Conservation (phyloP, 1,140 invertebrate species). For the Calephelis virginiensis region DNA sequence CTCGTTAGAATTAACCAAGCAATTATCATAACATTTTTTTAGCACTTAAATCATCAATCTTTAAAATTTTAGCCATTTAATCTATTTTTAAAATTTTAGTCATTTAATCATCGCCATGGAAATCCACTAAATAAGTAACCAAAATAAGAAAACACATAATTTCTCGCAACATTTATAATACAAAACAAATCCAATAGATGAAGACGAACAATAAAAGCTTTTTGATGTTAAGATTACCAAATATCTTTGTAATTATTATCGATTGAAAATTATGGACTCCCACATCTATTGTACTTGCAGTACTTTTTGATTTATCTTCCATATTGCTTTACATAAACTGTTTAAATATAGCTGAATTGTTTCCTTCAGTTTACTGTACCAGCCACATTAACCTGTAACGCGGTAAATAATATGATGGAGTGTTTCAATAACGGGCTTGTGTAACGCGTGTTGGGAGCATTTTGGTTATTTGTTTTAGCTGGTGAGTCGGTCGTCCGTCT, state of each 20-base stretch:
- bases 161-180: too few relatives aligned
- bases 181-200: too few relatives aligned
- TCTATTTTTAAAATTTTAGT: too few relatives aligned
- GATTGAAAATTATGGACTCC: background rate
- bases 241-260: background rate
- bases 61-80: too few relatives aligned
- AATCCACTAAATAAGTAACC: too few relatives aligned
- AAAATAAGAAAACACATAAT: too few relatives aligned
- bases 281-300: background rate
- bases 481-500: conserved; percentile 53
- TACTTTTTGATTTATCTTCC: conserved; percentile 22
- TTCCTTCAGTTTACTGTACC: conserved; percentile 59
- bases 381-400: conserved; percentile 64
- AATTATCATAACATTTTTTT: too few relatives aligned
- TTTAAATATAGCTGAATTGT: conserved; percentile 63
- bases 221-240: too few relatives aligned
- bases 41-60: too few relatives aligned
- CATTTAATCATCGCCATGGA: too few relatives aligned
- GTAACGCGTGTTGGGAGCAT: conserved; percentile 60
- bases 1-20: too few relatives aligned
- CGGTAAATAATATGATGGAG: conserved; percentile 75
- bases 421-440: conserved; percentile 60
- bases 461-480: conserved; percentile 69
- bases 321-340: conserved; percentile 32
- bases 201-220: too few relatives aligned